A percentile compares a stretch with the other conserved stretches of the same genome.
Evolutionary conservation across 2,113 vertebrate genomes (phyloP).

Genomic region (Apistogramma diplotaenia): DNA sequence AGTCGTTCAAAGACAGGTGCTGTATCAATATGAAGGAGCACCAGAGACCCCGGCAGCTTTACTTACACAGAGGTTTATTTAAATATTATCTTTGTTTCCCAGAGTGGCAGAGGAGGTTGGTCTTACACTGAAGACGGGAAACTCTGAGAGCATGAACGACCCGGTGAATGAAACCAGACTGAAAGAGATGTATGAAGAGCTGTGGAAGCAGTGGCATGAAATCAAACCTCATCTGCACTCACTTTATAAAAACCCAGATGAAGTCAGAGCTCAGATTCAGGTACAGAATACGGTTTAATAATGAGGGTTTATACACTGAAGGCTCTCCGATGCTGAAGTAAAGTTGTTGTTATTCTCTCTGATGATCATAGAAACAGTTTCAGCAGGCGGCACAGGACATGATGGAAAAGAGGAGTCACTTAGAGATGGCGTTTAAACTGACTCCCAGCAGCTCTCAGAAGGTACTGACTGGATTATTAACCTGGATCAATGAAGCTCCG

Average conservation of each 20-base stretch:
- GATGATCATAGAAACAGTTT: fast-evolving
- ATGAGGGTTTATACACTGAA: no score
- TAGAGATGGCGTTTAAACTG: fast-evolving
- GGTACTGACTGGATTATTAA: neutral
- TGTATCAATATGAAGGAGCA: no score
- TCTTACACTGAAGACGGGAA: fast-evolving
- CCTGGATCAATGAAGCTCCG: neutral
- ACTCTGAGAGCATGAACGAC: neutral
- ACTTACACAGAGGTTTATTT: no score
- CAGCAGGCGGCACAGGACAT: fast-evolving
- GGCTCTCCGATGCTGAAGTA: no score
- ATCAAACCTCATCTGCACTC: fast-evolving
- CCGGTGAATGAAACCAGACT: neutral
- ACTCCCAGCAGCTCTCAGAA: fast-evolving
- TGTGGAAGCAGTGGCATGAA: fast-evolving
- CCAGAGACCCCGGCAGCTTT: fast-evolving
- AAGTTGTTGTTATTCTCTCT: fast-evolving
- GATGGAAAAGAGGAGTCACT: fast-evolving
- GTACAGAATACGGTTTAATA: fast-evolving
- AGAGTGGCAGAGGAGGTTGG: fast-evolving
- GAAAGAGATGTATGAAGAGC: fast-evolving
- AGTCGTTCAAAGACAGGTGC: neutral
- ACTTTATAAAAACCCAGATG: fast-evolving
- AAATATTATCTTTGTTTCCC: neutral
- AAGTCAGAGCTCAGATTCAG: fast-evolving